These are phyloP conservation scores for Corydoras sp. DNA, from an alignment of 2,113 vertebrate genomes.

Conservation along the genomic window DNA sequence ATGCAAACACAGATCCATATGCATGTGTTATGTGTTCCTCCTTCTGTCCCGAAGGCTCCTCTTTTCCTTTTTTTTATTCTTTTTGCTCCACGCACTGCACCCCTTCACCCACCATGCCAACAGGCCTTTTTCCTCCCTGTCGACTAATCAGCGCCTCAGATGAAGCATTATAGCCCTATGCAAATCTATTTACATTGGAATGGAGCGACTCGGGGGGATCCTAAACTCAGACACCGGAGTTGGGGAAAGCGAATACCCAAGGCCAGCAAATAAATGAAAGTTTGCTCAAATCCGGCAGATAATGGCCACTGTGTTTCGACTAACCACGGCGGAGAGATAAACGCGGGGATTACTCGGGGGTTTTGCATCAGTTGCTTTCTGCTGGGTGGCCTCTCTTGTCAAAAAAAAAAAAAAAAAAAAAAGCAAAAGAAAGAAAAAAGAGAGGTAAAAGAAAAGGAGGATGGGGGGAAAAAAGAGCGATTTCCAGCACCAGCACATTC, in stretches of 20 bases:
- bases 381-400: conserved; percentile 98
- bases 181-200: conserved; percentile 82
- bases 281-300: conserved; percentile 98
- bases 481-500: conserved; percentile 76
- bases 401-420: conserved; percentile 64
- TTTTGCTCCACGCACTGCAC: conserved; percentile 47
- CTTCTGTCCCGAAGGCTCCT: too few relatives aligned
- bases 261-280: conserved; percentile 95
- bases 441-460: too few relatives aligned
- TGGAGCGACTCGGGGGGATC: conserved; percentile 57
- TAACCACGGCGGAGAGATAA: conserved; percentile 92
- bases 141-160: conserved; percentile 65
- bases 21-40: conserved; percentile 24
- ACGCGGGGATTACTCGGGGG: conserved; percentile 93
- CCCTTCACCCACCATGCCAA: conserved; percentile 46
- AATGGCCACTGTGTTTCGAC: conserved; percentile 98
- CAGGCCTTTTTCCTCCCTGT: conserved; percentile 50
- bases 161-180: conserved; percentile 70
- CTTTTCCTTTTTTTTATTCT: too few relatives aligned
- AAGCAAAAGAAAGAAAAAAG: conserved; percentile 54
- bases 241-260: conserved; percentile 71
- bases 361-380: conserved; percentile 99
- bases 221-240: conserved; percentile 72
- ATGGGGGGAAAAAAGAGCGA: conserved; percentile 51
- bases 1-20: conserved; percentile 48